A percentile compares a stretch with the other conserved stretches of the same genome.
Conservation (phyloP, 1,140 invertebrate genomes). For the Pectinophora gossypiella region DNA sequence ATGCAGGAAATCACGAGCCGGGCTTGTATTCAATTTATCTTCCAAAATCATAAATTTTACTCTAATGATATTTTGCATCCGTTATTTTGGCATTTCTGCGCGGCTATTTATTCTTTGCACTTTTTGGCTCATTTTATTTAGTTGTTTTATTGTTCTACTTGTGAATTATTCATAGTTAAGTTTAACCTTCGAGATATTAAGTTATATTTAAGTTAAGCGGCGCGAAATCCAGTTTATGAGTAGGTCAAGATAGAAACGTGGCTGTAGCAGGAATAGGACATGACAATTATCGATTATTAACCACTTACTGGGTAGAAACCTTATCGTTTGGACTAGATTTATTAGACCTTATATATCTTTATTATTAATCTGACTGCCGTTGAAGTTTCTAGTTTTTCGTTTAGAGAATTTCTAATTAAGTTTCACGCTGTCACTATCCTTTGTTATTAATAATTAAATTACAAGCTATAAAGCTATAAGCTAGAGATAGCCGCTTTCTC, state of each 20-base stretch:
- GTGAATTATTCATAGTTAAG: no score
- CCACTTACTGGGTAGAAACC: constrained; percentile 50
- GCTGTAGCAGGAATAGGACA: constrained; percentile 31
- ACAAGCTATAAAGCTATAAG: no score
- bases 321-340: constrained; percentile 16
- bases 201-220: neutral
- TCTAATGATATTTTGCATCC: constrained; percentile 63
- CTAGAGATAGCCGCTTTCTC: no score
- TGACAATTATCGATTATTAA: constrained; percentile 60
- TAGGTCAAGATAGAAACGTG: constrained; percentile 34
- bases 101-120: neutral
- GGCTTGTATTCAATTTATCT: constrained; percentile 62
- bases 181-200: no score
- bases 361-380: no score
- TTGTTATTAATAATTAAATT: no score
- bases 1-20: constrained; percentile 66
- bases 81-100: constrained; percentile 22
- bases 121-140: no score
- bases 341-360: no score
- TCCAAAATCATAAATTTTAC: constrained; percentile 67
- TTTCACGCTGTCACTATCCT: no score
- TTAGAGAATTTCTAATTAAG: no score
- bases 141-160: no score
- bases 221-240: neutral
- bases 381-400: no score